A percentile compares a stretch with the other conserved stretches of the same genome.
Evolutionary conservation across 2,113 vertebrate genomes (phyloP).

Genomic region (Psophia crepitans): DNA sequence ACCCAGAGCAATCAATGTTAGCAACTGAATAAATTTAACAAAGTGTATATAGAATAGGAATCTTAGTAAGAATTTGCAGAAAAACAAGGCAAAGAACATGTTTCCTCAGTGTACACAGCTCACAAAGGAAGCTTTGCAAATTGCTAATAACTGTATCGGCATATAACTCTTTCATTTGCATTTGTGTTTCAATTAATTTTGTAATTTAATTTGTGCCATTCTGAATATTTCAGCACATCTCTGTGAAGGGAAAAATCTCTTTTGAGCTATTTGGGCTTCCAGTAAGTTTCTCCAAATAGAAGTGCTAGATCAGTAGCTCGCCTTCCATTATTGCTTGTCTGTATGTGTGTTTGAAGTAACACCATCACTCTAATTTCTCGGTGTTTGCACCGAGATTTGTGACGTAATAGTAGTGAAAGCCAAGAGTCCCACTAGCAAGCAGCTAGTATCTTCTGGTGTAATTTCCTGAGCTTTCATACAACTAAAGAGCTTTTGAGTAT

Average conservation of each 20-base stretch:
- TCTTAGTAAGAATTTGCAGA: not conserved
- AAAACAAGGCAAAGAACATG: not conserved
- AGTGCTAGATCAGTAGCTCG: not conserved
- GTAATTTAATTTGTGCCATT: slow-evolving; percentile 27
- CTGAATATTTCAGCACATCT: not conserved
- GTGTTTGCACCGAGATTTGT: not conserved
- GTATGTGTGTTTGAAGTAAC: not conserved
- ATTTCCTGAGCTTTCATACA: not conserved
- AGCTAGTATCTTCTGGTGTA: not conserved
- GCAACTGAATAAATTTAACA: not conserved
- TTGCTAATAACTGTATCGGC: not conserved
- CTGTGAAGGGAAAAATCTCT: not conserved
- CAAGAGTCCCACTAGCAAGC: not conserved
- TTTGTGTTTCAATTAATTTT: slow-evolving; percentile 29
- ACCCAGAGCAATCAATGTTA: not conserved
- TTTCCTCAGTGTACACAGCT: not conserved
- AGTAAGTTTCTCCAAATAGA: not conserved
- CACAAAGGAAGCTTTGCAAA: slow-evolving; percentile 4
- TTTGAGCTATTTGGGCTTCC: not conserved
- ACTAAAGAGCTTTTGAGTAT: not conserved
- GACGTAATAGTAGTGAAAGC: not conserved
- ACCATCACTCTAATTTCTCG: not conserved
- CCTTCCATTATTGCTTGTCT: not conserved
- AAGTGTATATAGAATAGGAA: not conserved
- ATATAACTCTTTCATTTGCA: not conserved